phyloP scores from a whole-genome alignment of 2,797 vertebrate species.

The Benthosema pterotum region DNA sequence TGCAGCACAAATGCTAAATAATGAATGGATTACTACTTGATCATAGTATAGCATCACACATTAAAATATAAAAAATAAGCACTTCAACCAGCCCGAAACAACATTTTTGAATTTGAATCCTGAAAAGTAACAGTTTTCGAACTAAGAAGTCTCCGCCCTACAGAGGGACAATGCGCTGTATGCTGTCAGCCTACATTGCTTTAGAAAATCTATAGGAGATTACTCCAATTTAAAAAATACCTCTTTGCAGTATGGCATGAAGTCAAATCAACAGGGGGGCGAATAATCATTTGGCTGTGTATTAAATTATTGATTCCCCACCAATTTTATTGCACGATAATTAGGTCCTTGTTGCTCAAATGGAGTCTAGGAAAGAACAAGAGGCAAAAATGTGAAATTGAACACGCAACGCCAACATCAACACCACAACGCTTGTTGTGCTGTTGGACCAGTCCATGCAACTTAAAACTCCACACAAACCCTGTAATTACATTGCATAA shows the following conservation, averaged over 20 bases:
- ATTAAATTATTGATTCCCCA: slow-evolving; percentile 59
- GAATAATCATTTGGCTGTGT: slow-evolving; percentile 29
- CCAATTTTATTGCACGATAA: slow-evolving; percentile 54
- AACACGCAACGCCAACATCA: slow-evolving; percentile 18
- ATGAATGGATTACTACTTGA: too few relatives aligned
- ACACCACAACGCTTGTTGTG: neutral
- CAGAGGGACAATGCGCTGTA: too few relatives aligned
- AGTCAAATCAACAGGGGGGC: slow-evolving; percentile 18
- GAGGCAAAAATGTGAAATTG: slow-evolving; percentile 41
- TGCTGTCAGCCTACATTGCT: too few relatives aligned
- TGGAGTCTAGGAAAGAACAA: slow-evolving; percentile 42
- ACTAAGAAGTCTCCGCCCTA: too few relatives aligned
- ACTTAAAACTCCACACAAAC: neutral
- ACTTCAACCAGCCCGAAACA: too few relatives aligned
- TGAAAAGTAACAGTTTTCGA: too few relatives aligned
- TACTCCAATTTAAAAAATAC: slow-evolving; percentile 1
- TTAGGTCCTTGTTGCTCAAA: slow-evolving; percentile 58
- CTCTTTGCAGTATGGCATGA: neutral
- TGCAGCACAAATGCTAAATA: too few relatives aligned
- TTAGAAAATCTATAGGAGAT: neutral
- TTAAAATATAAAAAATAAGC: too few relatives aligned
- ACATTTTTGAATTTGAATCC: too few relatives aligned
- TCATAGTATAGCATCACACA: too few relatives aligned
- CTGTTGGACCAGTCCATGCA: neutral
- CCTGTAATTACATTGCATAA: neutral